Evolutionary conservation across 2,797 vertebrate genomes (phyloP).

Genomic region (Pipistrellus pygmaeus): DNA sequence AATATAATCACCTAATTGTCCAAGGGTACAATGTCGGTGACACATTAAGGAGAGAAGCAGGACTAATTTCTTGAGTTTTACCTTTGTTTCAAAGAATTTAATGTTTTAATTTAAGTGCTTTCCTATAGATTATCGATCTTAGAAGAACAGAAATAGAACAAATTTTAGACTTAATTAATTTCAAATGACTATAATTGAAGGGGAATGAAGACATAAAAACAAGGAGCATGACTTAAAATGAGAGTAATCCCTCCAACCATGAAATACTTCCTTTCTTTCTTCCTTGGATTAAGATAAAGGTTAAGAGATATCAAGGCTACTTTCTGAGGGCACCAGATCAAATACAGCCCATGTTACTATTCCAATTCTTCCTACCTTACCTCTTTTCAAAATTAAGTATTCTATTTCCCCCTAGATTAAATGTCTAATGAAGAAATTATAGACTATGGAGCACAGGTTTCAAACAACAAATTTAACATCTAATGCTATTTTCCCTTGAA

Average conservation of each 20-base stretch:
- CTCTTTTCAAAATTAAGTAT: background rate
- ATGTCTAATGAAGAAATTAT: constrained; percentile 19
- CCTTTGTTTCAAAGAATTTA: constrained; percentile 43
- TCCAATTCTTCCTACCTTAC: background rate
- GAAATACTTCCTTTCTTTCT: constrained; percentile 10
- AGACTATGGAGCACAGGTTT: background rate
- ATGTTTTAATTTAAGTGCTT: constrained; percentile 39
- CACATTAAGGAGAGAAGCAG: constrained; percentile 25
- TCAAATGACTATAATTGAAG: constrained; percentile 24
- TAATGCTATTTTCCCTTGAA: background rate
- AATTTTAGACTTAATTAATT: background rate
- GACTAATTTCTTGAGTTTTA: background rate
- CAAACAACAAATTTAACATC: constrained; percentile 25
- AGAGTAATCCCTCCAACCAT: background rate
- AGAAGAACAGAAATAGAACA: background rate
- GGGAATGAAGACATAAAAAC: background rate
- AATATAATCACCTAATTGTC: background rate
- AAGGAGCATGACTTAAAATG: background rate
- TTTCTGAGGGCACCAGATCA: constrained; percentile 11
- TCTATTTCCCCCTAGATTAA: background rate
- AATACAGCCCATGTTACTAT: background rate
- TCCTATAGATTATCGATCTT: background rate
- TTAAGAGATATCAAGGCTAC: constrained; percentile 35
- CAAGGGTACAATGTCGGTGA: background rate
- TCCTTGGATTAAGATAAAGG: background rate